phyloP scores from a whole-genome alignment of 1,140 invertebrate genomes.

The Coenobita brevimanus region DNA sequence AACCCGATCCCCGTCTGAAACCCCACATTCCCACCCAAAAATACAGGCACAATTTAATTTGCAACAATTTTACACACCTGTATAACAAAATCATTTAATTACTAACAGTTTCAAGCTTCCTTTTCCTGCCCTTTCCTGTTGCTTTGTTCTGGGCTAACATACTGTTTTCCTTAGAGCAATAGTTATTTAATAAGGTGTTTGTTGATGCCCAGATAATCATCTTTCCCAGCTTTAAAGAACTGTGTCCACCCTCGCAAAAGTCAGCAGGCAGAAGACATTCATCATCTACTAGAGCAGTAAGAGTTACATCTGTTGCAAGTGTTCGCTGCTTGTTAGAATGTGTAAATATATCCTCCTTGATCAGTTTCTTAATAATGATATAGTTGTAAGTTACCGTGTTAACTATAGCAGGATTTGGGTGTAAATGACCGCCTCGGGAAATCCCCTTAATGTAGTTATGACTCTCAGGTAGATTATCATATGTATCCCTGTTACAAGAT shows the following conservation, averaged over 20 bases:
- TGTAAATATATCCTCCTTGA: neutral
- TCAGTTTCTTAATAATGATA: constrained; percentile 32
- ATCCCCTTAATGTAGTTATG: constrained; percentile 18
- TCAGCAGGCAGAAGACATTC: neutral
- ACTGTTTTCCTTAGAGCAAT: constrained; percentile 5
- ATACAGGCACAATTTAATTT: too few species aligned
- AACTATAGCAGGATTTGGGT: constrained; percentile 1
- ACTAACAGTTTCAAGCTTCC: too few species aligned
- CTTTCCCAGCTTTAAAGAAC: neutral
- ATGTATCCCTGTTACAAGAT: neutral
- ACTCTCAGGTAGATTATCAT: neutral
- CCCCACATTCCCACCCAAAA: too few species aligned
- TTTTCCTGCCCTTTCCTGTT: neutral
- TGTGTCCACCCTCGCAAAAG: neutral
- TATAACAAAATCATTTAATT: too few species aligned
- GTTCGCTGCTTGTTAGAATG: constrained; percentile 1
- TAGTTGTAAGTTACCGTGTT: neutral
- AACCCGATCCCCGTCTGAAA: too few species aligned
- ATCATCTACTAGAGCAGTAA: neutral
- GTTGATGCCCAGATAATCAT: constrained; percentile 35
- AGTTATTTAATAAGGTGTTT: constrained; percentile 17
- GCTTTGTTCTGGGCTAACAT: neutral
- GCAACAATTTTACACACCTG: too few species aligned
- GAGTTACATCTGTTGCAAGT: neutral
- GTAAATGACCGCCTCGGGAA: neutral